Evolutionary conservation across 2,113 vertebrate species (phyloP).

Genomic region (Lipophrys pholis): DNA sequence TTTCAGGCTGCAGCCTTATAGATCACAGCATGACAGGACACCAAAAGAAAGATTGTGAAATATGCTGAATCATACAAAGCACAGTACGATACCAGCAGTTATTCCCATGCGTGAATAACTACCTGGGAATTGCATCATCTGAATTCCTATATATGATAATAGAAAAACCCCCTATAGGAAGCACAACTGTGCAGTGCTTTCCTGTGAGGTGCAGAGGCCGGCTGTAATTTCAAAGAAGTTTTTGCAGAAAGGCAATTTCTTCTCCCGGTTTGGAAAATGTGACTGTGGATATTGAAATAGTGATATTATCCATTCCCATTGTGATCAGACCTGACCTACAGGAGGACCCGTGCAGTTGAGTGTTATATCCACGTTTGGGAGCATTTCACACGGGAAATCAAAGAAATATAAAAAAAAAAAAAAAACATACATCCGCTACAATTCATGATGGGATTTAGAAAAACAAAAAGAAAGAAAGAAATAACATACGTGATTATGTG

Average conservation of each 20-base stretch:
- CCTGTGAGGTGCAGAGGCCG: constrained; percentile 29
- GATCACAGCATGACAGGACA: constrained; percentile 7
- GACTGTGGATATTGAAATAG: constrained; percentile 46
- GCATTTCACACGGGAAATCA: neutral
- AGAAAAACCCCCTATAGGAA: neutral
- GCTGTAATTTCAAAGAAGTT: constrained; percentile 32
- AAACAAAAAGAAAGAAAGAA: no score
- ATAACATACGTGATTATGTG: no score
- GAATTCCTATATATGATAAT: constrained; percentile 18
- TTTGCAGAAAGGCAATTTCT: constrained; percentile 49
- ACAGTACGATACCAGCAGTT: neutral
- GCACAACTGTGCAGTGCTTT: constrained; percentile 29
- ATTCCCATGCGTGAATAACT: neutral
- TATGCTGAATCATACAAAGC: constrained; percentile 17
- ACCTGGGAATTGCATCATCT: neutral
- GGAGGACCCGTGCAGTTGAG: neutral
- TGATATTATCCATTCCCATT: constrained; percentile 36
- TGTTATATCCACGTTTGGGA: neutral
- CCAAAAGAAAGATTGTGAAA: constrained; percentile 8
- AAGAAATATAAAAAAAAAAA: no score
- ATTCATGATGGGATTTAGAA: no score
- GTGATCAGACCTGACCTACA: constrained; percentile 40
- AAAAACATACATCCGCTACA: no score
- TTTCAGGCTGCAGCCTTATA: constrained; percentile 24
- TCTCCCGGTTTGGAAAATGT: constrained; percentile 31